Percentiles rank a stretch among this genome's conserved stretches.
Evolutionary conservation across 2,113 vertebrate genomes (phyloP).

Genomic region (Martes martes): DNA sequence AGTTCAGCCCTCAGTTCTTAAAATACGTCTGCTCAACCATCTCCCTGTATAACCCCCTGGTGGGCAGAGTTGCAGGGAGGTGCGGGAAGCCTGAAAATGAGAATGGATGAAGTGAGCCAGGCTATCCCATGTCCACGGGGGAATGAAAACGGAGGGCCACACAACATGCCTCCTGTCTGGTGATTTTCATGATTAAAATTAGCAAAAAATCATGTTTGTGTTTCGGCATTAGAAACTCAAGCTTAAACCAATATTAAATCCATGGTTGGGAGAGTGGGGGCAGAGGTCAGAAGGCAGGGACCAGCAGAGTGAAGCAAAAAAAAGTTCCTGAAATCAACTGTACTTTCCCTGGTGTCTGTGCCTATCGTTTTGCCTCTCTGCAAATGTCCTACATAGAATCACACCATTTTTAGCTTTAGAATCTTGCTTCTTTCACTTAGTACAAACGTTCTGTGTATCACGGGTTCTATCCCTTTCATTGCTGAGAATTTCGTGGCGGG

Average conservation of each 20-base stretch:
- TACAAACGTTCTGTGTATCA: not conserved
- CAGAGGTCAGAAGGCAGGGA: not conserved
- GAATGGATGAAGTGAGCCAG: not conserved
- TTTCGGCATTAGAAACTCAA: not conserved
- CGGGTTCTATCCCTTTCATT: not conserved
- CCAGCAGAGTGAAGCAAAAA: not conserved
- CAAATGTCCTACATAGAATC: not conserved
- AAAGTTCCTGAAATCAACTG: not conserved
- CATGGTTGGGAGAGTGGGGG: not conserved
- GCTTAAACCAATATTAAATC: not conserved
- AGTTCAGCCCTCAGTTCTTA: not conserved
- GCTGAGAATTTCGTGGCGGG: not conserved
- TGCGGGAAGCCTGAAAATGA: rapidly evolving
- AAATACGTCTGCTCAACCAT: not conserved
- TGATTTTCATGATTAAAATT: not conserved
- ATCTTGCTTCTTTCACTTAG: not conserved
- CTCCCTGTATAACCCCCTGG: not conserved
- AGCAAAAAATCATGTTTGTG: not conserved
- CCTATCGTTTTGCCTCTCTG: not conserved
- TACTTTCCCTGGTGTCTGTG: not conserved
- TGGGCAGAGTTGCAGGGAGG: not conserved
- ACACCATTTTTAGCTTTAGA: not conserved
- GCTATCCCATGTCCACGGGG: too few relatives aligned
- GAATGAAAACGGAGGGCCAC: not conserved
- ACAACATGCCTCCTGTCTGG: not conserved